These are phyloP conservation scores for Tridacna gigas DNA, from an alignment of 2,888 invertebrate species.

Conservation along the genomic window DNA sequence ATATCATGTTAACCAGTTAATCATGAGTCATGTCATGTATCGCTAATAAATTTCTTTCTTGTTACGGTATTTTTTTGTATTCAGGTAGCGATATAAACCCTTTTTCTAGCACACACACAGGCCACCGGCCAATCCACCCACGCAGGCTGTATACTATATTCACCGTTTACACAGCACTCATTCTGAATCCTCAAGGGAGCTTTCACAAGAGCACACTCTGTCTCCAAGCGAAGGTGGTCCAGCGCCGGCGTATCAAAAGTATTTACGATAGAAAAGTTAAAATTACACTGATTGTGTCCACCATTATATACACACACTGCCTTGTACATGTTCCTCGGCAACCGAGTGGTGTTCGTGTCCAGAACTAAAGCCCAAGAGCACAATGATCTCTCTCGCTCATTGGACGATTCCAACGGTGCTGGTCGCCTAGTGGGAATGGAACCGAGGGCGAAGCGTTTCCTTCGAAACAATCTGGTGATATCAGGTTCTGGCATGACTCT, in stretches of 20 bases:
- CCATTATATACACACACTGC: conserved; percentile 47
- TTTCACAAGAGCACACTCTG: conserved; percentile 57
- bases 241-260: conserved; percentile 14
- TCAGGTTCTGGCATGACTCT: not conserved
- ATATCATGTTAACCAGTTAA: too few species aligned
- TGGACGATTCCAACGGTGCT: conserved; percentile 5
- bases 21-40: too few species aligned
- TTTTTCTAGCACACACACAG: conserved; percentile 53
- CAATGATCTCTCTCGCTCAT: conserved; percentile 38
- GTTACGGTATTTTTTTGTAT: too few species aligned
- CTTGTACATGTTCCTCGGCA: conserved; percentile 40
- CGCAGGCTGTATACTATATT: conserved; percentile 8
- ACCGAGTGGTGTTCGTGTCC: conserved; percentile 39
- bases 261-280: conserved; percentile 23
- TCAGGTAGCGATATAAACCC: conserved; percentile 24
- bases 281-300: conserved; percentile 48
- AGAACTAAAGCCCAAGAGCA: conserved; percentile 48
- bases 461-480: not conserved
- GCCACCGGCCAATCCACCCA: conserved; percentile 59
- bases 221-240: conserved; percentile 26
- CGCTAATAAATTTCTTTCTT: too few species aligned
- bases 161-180: conserved; percentile 54
- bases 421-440: conserved; percentile 22
- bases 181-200: conserved; percentile 15
- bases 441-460: conserved; percentile 30